Evolutionary conservation across 2,888 invertebrate species (phyloP).

Genomic region (Acanthococcus lagerstroemiae): DNA sequence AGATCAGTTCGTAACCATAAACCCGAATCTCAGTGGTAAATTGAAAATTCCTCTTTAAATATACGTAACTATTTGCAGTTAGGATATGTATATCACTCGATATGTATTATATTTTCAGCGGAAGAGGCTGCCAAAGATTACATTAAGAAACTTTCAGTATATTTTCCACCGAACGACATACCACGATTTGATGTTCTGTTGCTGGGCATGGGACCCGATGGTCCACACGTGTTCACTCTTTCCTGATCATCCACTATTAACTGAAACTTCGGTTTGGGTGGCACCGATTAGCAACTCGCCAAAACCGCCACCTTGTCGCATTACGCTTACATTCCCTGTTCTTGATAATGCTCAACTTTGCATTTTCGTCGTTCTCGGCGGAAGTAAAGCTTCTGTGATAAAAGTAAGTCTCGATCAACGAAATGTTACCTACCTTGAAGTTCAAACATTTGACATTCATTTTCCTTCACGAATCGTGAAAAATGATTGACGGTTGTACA

Average conservation of each 20-base stretch:
- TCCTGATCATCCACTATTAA: slow-evolving; percentile 62
- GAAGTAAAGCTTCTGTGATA: slow-evolving; percentile 76
- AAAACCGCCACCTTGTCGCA: slow-evolving; percentile 82
- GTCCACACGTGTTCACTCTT: slow-evolving; percentile 96
- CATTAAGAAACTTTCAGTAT: slow-evolving; percentile 52
- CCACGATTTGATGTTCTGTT: slow-evolving; percentile 79
- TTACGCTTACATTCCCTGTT: slow-evolving; percentile 84
- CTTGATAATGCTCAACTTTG: slow-evolving; percentile 76
- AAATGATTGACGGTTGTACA: slow-evolving; percentile 5
- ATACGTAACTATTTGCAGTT: too few species aligned
- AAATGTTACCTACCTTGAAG: too few species aligned
- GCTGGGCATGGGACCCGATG: slow-evolving; percentile 95
- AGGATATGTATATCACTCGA: too few species aligned
- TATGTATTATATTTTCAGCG: slow-evolving; percentile 47
- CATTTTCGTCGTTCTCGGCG: slow-evolving; percentile 75
- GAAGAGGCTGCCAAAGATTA: slow-evolving; percentile 68
- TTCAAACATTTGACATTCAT: too few species aligned
- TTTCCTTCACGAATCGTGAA: not conserved
- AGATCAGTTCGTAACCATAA: slow-evolving; percentile 68
- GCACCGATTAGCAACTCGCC: slow-evolving; percentile 85
- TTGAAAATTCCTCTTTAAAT: too few species aligned
- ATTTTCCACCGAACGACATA: slow-evolving; percentile 50
- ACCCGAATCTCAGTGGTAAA: slow-evolving; percentile 60
- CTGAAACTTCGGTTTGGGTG: slow-evolving; percentile 57
- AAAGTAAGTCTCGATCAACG: slow-evolving; percentile 59